These are phyloP conservation scores for Todiramphus chloris DNA, from an alignment of 2,113 vertebrate genomes.

Conservation along the genomic window DNA sequence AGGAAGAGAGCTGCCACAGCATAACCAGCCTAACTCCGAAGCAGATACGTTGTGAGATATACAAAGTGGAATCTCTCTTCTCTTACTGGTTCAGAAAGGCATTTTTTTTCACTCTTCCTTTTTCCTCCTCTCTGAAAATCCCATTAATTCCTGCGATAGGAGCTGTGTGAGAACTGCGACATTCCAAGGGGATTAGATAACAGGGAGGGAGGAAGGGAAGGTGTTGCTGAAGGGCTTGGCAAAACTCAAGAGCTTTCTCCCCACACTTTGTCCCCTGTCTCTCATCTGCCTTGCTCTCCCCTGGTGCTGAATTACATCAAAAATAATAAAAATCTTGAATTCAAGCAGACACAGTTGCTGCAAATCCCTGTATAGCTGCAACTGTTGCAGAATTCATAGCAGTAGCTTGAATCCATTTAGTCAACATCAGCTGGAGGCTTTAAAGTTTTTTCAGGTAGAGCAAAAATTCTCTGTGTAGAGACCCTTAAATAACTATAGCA, in stretches of 20 bases:
- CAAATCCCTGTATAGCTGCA: neutral
- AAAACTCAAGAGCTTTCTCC: neutral
- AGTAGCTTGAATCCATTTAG: neutral
- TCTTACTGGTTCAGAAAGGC: neutral
- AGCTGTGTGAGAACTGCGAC: neutral
- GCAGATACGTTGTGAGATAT: neutral
- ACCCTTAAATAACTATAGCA: neutral
- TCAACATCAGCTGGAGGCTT: neutral
- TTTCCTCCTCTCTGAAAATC: neutral
- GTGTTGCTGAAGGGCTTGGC: neutral
- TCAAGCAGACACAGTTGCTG: neutral
- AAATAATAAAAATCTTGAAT: neutral
- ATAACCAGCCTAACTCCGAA: neutral
- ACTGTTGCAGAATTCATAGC: neutral
- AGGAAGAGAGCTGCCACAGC: neutral
- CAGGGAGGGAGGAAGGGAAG: neutral
- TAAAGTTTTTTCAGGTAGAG: neutral
- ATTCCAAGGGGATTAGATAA: slow-evolving; percentile 2
- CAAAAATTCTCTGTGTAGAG: neutral
- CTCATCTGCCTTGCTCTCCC: neutral
- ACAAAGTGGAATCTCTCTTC: neutral
- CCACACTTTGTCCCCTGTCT: neutral
- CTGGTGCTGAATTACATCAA: neutral
- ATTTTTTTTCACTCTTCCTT: fast-evolving
- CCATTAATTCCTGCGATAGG: neutral